Conservation (phyloP, 2,113 vertebrate species). For the Mirounga angustirostris region DNA sequence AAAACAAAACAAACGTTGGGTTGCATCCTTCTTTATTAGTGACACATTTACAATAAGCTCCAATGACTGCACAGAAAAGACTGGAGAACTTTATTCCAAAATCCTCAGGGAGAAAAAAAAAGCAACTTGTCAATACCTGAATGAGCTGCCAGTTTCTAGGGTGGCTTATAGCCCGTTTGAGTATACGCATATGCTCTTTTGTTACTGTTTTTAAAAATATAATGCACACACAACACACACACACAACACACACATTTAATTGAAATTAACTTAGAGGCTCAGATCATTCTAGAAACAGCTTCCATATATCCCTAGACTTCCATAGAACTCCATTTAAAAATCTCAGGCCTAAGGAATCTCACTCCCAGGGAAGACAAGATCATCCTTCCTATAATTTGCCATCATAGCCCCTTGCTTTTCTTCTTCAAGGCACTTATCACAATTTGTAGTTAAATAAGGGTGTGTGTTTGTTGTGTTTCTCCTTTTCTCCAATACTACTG, state of each 20-base stretch:
- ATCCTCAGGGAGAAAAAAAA: not conserved
- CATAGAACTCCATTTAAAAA: conserved; percentile 34
- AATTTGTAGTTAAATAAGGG: conserved; percentile 2
- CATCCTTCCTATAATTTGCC: conserved; percentile 11
- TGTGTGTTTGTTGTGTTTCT: not conserved
- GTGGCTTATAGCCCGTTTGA: not conserved
- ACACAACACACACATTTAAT: not conserved
- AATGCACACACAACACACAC: not conserved
- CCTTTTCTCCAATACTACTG: not conserved
- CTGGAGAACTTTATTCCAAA: not conserved
- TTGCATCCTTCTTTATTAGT: not conserved
- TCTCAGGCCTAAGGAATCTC: conserved; percentile 7
- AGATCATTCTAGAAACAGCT: conserved; percentile 46
- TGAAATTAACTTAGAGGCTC: conserved; percentile 49
- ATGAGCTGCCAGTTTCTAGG: not conserved
- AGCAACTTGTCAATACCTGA: not conserved
- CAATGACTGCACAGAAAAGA: not conserved
- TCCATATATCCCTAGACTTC: not conserved
- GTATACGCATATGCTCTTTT: not conserved
- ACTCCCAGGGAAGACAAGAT: not conserved
- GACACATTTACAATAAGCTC: not conserved
- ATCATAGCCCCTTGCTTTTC: not conserved
- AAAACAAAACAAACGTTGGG: not conserved
- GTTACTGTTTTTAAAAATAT: not conserved
- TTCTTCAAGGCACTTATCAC: conserved; percentile 34